Evolutionary conservation across 1,140 invertebrate species (phyloP).

Genomic region (Ruditapes philippinarum): DNA sequence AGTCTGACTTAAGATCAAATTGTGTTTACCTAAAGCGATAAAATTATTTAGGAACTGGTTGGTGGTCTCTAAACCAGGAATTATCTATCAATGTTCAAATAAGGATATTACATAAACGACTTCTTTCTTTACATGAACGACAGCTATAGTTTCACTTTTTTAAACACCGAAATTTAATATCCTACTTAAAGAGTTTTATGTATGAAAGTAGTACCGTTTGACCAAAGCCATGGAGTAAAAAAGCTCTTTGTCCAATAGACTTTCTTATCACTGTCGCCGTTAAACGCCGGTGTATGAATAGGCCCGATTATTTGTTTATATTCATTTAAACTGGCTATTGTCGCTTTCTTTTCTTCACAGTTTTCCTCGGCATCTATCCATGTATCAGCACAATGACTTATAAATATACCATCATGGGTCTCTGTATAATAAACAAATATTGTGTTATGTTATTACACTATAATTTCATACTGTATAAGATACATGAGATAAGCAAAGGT

Average conservation of each 20-base stretch:
- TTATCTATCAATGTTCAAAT: too few relatives aligned
- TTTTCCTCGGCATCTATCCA: slow-evolving; percentile 31
- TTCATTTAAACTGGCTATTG: neutral
- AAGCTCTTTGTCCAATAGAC: slow-evolving; percentile 15
- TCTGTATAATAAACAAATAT: too few relatives aligned
- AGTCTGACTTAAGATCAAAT: too few relatives aligned
- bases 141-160: too few relatives aligned
- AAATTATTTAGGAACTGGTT: too few relatives aligned
- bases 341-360: slow-evolving; percentile 14
- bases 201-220: slow-evolving; percentile 43
- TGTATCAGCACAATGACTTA: slow-evolving; percentile 30
- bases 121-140: too few relatives aligned
- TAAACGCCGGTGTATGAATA: neutral
- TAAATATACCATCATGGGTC: neutral
- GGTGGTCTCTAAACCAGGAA: too few relatives aligned
- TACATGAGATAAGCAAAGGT: too few relatives aligned
- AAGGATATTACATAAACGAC: too few relatives aligned
- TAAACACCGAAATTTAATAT: neutral
- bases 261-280: neutral
- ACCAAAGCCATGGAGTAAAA: slow-evolving; percentile 40
- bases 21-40: too few relatives aligned
- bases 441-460: too few relatives aligned
- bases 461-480: too few relatives aligned
- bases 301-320: neutral
- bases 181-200: neutral